Percentiles rank a stretch among this genome's conserved stretches.
Evolutionary conservation across 2,113 vertebrate species (phyloP).

Genomic region (Pampusana beccarii): DNA sequence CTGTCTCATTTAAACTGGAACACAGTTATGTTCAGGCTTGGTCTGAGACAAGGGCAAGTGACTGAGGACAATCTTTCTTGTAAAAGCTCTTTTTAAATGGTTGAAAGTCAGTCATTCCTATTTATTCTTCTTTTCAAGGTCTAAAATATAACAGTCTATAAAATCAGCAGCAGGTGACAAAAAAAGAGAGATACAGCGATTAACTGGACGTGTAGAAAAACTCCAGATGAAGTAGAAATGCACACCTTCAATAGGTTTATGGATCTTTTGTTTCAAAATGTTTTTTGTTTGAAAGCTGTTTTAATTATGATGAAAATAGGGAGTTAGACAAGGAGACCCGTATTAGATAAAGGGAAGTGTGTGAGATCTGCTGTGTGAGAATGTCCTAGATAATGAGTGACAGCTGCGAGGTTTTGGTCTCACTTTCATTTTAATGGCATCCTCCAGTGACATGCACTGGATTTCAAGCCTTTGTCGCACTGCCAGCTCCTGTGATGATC

Average conservation of each 20-base stretch:
- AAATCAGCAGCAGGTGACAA: conserved; percentile 1
- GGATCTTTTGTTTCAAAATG: neutral
- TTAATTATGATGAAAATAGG: neutral
- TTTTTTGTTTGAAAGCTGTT: neutral
- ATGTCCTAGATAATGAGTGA: conserved; percentile 69
- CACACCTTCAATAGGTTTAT: neutral
- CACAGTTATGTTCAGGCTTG: neutral
- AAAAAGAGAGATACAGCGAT: neutral
- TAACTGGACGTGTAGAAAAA: neutral
- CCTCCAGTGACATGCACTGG: conserved; percentile 58
- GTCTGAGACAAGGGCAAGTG: conserved; percentile 19
- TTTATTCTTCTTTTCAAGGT: conserved; percentile 13
- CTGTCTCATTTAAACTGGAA: neutral
- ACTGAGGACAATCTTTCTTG: neutral
- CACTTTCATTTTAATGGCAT: conserved; percentile 68
- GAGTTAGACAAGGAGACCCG: neutral
- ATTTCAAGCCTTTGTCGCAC: conserved; percentile 52
- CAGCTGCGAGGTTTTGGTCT: conserved; percentile 49
- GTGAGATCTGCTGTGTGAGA: conserved; percentile 29
- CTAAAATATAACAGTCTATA: neutral
- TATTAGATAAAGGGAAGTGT: conserved; percentile 14
- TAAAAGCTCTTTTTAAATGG: neutral
- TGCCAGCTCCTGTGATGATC: conserved; percentile 54
- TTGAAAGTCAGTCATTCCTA: neutral
- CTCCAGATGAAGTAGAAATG: neutral